A percentile compares a stretch with the other conserved stretches of the same genome.
Evolutionary conservation across 2,888 invertebrate species (phyloP).

Genomic region (Drosophila kuntzei): DNA sequence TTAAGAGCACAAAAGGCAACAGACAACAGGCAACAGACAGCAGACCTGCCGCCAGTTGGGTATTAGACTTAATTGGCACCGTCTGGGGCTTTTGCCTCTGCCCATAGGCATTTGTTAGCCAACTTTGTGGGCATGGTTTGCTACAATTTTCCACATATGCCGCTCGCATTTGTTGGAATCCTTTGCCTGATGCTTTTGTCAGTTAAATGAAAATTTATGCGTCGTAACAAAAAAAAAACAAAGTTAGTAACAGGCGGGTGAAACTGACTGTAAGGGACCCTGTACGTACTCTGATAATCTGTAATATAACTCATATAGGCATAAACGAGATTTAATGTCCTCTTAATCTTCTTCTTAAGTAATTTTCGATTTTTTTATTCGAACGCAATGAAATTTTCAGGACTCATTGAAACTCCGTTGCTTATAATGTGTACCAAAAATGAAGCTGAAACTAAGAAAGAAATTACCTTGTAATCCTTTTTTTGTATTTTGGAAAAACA

Average conservation of each 20-base stretch:
- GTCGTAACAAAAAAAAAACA: constrained; percentile 25
- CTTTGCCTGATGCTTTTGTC: constrained; percentile 41
- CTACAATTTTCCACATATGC: constrained; percentile 21
- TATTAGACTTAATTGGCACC: constrained; percentile 69
- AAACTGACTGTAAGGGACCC: neutral
- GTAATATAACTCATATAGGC: no score
- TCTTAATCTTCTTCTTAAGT: no score
- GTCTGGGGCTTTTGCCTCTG: constrained; percentile 23
- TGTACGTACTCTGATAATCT: no score
- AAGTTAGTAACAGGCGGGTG: neutral
- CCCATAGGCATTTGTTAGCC: constrained; percentile 14
- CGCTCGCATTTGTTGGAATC: constrained; percentile 27
- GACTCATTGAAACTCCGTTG: no score
- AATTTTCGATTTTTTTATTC: no score
- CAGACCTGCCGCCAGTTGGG: constrained; percentile 23
- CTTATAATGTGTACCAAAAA: no score
- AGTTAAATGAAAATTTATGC: constrained; percentile 74
- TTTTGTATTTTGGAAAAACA: no score
- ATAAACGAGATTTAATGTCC: no score
- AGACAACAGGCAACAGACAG: constrained; percentile 5
- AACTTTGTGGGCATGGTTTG: constrained; percentile 15
- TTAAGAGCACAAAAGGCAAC: constrained; percentile 41
- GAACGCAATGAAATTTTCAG: no score
- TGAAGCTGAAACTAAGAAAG: no score
- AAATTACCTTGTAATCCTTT: no score